Evolutionary conservation across 2,797 vertebrate species (phyloP).

Genomic region (Cryptoprocta ferox): DNA sequence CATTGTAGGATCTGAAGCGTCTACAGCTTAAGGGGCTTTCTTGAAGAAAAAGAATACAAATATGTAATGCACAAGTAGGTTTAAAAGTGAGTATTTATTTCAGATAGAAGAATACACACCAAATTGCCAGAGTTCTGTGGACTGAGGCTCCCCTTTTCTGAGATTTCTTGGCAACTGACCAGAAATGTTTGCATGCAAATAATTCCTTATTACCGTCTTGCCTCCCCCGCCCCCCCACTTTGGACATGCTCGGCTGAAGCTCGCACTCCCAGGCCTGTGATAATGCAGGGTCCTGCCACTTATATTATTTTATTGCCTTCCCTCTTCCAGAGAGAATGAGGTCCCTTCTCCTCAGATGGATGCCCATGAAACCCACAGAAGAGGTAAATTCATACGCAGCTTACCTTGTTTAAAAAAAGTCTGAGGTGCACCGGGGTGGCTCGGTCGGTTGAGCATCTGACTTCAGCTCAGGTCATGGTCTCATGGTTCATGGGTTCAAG

Average conservation of each 20-base stretch:
- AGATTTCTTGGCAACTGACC: background rate
- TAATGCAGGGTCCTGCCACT: background rate
- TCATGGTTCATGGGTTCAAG: too few relatives aligned
- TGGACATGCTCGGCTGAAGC: background rate
- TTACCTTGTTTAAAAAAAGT: background rate
- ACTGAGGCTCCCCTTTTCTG: background rate
- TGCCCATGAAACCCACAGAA: background rate
- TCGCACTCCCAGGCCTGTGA: background rate
- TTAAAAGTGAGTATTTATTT: background rate
- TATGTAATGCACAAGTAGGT: background rate
- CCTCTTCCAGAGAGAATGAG: background rate
- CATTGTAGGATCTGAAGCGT: background rate
- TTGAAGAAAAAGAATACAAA: background rate
- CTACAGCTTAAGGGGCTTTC: background rate
- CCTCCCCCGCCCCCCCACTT: background rate
- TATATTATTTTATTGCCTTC: background rate
- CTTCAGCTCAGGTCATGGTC: too few relatives aligned
- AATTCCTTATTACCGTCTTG: background rate
- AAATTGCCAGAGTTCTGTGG: background rate
- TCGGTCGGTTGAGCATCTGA: too few relatives aligned
- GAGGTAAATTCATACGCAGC: background rate
- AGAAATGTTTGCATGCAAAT: background rate
- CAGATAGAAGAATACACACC: background rate
- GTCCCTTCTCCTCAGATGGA: background rate
- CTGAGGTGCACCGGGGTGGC: too few relatives aligned